Base-by-base conservation (phyloP, 2,797 vertebrate genomes). In the Jordanella pulchra region DNA sequence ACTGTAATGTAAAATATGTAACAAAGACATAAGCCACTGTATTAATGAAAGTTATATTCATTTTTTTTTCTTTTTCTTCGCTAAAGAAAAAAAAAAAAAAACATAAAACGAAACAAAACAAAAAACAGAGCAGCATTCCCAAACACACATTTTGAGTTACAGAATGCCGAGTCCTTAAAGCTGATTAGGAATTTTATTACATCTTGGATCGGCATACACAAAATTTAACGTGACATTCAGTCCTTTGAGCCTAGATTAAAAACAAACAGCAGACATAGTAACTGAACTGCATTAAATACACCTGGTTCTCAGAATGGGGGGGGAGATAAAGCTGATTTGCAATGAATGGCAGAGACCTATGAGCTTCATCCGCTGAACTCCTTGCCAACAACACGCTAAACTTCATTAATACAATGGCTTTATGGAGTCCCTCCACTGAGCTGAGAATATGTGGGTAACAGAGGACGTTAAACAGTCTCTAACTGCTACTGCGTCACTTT, bases 371-470 rank as follows among this genome's bases (percentile, higher is more conserved):
- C 47, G 2, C 45, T 7, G 14, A 27, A 15, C 11, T 13, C 21
- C 21, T 32, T 10, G 47, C 65, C 12, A 27, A 12, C 18, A 14
- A 56, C 45, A 2, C 27, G 44, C 23, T 54, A 30, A 44, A 71
- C 81, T 82, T 87, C 76, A 86, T 84, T 79, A 84, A 84, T 79
- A 86, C 75, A 78, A 54, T 71, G 75, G 81, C 83, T 80, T 80
- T 4, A 63, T 65, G 73, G 28, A 50, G 32, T 69, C 28, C 39
- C 47, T 65, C 56, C 28, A n/a, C 25, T 32, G 48, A 82, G 65
- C 76, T 67, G 68, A 60, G 84, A 75, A 28, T 47, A 77, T 76
- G 75, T 81, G 58, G 61, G 77, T 65, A 44, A 48, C 53, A 65
- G 69, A 67, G 17, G n/a, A 53, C 21, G 53, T 79, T 18, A 9